Conservation (phyloP, 2,888 invertebrate genomes). For the Pseudococcus viburni region DNA sequence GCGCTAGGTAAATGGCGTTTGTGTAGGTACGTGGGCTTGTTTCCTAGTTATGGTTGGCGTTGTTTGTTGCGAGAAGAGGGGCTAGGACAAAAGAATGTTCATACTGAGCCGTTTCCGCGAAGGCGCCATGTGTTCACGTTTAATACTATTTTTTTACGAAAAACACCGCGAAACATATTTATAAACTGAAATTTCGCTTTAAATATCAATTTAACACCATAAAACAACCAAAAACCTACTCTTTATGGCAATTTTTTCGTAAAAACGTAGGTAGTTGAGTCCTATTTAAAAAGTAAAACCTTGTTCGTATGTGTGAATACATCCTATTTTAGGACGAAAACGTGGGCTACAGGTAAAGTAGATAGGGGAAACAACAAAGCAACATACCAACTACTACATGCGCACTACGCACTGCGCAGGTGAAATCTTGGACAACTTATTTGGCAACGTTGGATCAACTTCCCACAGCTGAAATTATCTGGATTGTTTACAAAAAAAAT, state of each 20-base stretch:
- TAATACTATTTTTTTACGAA: neutral
- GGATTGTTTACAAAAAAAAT: neutral
- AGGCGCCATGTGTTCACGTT: neutral
- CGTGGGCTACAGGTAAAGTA: neutral
- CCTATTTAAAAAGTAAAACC: neutral
- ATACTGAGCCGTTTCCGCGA: neutral
- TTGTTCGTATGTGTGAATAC: neutral
- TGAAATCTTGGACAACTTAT: neutral
- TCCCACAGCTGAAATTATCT: neutral
- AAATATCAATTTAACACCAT: neutral
- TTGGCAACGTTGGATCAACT: neutral
- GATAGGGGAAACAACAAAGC: conserved; percentile 20
- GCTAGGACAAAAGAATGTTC: neutral
- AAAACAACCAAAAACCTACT: neutral
- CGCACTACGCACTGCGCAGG: neutral
- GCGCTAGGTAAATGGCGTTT: conserved; percentile 46
- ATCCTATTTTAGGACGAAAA: conserved; percentile 39
- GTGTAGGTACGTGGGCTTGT: conserved; percentile 43
- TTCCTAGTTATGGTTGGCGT: conserved; percentile 39
- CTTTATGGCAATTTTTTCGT: conserved; percentile 1
- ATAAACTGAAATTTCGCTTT: neutral
- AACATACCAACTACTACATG: neutral
- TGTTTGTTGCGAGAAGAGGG: conserved; percentile 23
- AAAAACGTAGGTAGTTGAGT: neutral
- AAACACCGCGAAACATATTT: neutral